Evolutionary conservation across 2,888 invertebrate genomes (phyloP), one percentile per base, ranked within the genome.

Genomic region (Drosophila cyrtoloma): DNA sequence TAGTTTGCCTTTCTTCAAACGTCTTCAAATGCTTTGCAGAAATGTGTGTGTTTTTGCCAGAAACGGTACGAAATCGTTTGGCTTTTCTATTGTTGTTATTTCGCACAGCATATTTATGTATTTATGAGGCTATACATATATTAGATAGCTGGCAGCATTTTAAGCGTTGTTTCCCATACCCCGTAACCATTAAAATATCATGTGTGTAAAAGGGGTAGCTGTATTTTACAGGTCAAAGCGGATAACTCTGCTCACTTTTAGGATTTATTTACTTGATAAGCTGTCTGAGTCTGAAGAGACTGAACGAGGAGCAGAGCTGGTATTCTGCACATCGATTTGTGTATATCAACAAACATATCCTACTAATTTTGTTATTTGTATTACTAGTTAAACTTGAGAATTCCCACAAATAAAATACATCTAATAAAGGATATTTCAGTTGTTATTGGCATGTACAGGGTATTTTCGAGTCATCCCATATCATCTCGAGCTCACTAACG

Each of bases 71-170:
- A 60, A 71, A 62, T 14, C 70, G 58, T 60, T 82, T 69, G 78
- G 75, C 64, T 55, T 71, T 71, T 71, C 60, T 32, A 81, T 89
- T 71, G 61, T 71, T 55, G 39, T 70, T 60, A 47, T 68, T 52
- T 65, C 64, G 47, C 52, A 61, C 71, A 74, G 72, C 82, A 78
- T 82, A 81, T 84, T 89, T 88, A 77, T 86, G 89, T 86, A 90
- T 90, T 90, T 89, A 89, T 84, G 77, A 85, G 82, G 69, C 69
- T 50, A 47, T 50, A 22, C 26, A 61, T 51, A 35, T 37, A 61
- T 53, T 61, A 53, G 55, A 60, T 60, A 16, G 22, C 30, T 33
- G 22, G 39, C 47, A 37, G 56, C 63, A 75, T 75, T 68, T 55
- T 63, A 60, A 37, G 61, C 68, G 16, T 26, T 57, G 16, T 26